A percentile compares a stretch with the other conserved stretches of the same genome.
Evolutionary conservation across 2,113 vertebrate species (phyloP).

Genomic region (Chunga burmeisteri): DNA sequence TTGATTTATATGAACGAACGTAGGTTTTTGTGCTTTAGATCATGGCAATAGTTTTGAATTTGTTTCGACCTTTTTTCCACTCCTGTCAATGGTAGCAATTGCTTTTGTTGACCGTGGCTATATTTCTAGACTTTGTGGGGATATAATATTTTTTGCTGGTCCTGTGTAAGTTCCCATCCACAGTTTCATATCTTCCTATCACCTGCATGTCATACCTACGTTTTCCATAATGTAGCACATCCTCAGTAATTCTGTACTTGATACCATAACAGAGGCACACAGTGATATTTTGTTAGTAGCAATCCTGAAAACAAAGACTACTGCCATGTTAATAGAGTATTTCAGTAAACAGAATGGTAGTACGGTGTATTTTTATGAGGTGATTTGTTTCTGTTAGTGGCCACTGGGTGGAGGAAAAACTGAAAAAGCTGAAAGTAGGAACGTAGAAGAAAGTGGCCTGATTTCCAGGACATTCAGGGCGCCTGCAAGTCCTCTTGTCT

Average conservation of each 20-base stretch:
- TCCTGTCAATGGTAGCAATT: neutral
- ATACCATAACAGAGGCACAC: neutral
- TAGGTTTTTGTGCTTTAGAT: neutral
- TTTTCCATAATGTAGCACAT: neutral
- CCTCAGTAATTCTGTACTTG: neutral
- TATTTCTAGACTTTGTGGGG: neutral
- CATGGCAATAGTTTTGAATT: neutral
- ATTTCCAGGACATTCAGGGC: neutral
- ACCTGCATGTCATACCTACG: rapidly evolving
- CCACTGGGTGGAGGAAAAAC: slow-evolving; percentile 61
- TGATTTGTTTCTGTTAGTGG: slow-evolving; percentile 41
- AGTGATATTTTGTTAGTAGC: neutral
- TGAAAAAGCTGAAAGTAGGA: slow-evolving; percentile 11
- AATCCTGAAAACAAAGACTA: neutral
- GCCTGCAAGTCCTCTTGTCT: neutral
- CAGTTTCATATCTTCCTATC: neutral
- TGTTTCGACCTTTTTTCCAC: neutral
- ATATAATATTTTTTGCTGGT: neutral
- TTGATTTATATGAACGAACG: neutral
- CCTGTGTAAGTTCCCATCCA: neutral
- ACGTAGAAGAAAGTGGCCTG: neutral
- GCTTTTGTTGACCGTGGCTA: rapidly evolving
- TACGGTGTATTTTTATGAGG: neutral
- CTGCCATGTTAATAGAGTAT: neutral
- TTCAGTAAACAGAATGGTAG: neutral